These are phyloP conservation scores for Caenorhabditis briggsae DNA, from an alignment of 1,140 invertebrate species.

Conservation along the genomic window DNA sequence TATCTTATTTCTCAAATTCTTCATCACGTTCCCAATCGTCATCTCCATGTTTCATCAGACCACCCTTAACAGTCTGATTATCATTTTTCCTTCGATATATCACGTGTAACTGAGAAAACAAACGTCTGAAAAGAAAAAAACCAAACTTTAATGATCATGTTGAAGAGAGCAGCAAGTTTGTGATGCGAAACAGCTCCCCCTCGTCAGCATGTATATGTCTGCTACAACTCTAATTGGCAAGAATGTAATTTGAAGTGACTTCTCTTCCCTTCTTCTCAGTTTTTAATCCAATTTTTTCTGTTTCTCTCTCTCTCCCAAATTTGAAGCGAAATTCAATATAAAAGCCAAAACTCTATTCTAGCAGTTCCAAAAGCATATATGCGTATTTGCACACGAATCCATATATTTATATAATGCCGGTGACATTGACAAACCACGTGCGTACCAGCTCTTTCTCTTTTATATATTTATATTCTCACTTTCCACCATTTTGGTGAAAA, in stretches of 20 bases:
- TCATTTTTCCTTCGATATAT: neutral
- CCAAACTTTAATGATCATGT: neutral
- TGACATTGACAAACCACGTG: constrained; percentile 30
- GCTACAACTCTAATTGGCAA: neutral
- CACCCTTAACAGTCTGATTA: constrained; percentile 10
- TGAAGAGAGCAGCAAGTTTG: constrained; percentile 16
- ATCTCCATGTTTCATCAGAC: constrained; percentile 32
- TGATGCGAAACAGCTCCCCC: neutral
- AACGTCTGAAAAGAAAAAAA: neutral
- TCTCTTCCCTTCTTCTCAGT: too few species aligned
- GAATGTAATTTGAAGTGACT: neutral
- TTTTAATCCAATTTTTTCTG: too few species aligned
- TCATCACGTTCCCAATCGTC: neutral
- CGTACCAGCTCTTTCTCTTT: neutral
- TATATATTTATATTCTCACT: too few species aligned
- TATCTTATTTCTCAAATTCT: neutral
- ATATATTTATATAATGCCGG: constrained; percentile 12
- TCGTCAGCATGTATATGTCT: neutral
- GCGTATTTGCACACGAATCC: constrained; percentile 24
- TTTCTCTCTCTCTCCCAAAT: neutral
- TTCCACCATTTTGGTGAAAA: neutral
- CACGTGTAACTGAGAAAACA: neutral
- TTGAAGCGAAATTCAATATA: neutral
- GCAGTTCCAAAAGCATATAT: neutral
- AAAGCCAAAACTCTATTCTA: neutral